Evolutionary conservation across 2,113 vertebrate species (phyloP).

Genomic region (Aegotheles bennettii): DNA sequence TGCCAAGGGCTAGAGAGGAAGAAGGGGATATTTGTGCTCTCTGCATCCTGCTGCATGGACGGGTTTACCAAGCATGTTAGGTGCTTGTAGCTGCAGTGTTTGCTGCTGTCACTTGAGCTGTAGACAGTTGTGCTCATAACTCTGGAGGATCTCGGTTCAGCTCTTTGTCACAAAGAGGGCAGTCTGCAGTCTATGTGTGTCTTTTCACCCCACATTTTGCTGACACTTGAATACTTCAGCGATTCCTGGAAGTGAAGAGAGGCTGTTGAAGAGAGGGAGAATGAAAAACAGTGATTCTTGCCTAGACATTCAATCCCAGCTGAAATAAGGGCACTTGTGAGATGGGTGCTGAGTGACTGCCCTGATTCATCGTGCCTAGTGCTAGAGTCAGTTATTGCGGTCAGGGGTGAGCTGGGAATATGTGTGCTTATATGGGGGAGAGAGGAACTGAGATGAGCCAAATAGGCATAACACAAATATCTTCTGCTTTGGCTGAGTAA

Average conservation of each 20-base stretch:
- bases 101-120: background rate
- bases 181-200: background rate
- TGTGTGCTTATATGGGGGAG: rapidly evolving
- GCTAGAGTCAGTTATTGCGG: background rate
- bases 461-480: background rate
- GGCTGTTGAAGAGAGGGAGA: background rate
- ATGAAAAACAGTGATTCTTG: background rate
- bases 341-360: background rate
- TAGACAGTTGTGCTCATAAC: background rate
- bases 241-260: background rate
- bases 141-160: background rate
- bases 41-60: background rate
- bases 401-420: background rate
- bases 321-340: background rate
- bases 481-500: background rate
- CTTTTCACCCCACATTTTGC: background rate
- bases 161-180: background rate
- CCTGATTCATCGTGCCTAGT: background rate
- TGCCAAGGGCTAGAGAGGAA: background rate
- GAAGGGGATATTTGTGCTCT: background rate
- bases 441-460: background rate
- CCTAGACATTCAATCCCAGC: background rate
- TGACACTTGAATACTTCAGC: background rate
- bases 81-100: background rate
- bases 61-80: background rate